Percentiles rank a stretch among this genome's conserved stretches.
Evolutionary conservation across 2,888 invertebrate species (phyloP).

Genomic region (Megaustenia siamemsis): DNA sequence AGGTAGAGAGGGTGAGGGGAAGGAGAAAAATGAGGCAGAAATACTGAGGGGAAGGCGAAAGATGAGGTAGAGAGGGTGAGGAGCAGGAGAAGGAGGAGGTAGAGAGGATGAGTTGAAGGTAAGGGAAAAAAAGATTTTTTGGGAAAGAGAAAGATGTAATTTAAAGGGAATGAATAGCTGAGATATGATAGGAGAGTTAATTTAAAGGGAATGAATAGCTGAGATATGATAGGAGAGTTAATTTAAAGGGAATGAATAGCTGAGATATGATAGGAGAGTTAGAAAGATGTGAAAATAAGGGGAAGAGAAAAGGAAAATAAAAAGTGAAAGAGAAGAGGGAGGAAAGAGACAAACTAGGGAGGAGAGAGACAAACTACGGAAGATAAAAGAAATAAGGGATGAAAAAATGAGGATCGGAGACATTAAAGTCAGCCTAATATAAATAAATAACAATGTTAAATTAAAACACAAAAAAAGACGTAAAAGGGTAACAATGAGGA

Average conservation of each 20-base stretch:
- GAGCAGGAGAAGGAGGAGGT: too few species aligned
- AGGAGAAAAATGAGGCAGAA: slow-evolving; percentile 2
- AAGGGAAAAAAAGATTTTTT: background rate
- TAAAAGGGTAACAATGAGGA: too few species aligned
- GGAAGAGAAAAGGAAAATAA: background rate
- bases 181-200: background rate
- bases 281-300: background rate
- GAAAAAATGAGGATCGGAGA: background rate
- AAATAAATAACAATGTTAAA: too few species aligned
- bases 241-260: background rate
- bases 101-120: slow-evolving; percentile 7
- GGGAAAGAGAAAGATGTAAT: too few species aligned
- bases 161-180: background rate
- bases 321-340: background rate
- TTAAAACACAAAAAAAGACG: too few species aligned
- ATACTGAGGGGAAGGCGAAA: background rate
- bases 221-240: background rate
- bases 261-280: background rate
- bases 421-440: too few species aligned
- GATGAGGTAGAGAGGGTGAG: too few species aligned
- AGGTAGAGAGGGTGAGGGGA: too few species aligned
- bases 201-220: too few species aligned
- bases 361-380: background rate
- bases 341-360: background rate
- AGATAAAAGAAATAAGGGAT: background rate